phyloP scores from a whole-genome alignment of 2,888 invertebrate genomes.

The Stenodema calcarata region DNA sequence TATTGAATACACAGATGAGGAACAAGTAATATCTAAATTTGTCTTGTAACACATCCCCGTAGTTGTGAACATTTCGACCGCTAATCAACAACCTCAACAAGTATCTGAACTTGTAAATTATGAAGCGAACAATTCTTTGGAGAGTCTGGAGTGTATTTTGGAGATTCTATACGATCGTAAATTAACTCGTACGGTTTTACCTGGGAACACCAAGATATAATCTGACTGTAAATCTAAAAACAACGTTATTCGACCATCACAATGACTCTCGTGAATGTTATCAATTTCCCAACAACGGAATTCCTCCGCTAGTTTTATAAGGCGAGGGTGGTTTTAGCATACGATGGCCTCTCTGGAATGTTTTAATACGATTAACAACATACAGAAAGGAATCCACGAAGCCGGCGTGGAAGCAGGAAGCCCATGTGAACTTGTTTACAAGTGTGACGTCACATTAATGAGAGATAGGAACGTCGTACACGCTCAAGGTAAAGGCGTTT shows the following conservation, averaged over 20 bases:
- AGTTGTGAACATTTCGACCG: no score
- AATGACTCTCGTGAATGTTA: background rate
- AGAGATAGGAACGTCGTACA: constrained; percentile 10
- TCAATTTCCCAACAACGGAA: background rate
- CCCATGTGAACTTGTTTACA: constrained; percentile 33
- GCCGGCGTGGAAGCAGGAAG: constrained; percentile 5
- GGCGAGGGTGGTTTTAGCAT: background rate
- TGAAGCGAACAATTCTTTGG: no score
- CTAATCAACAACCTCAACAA: no score
- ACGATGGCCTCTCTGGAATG: background rate
- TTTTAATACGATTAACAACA: constrained; percentile 16
- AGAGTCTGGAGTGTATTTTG: no score
- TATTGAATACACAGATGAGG: no score
- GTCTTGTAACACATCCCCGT: no score
- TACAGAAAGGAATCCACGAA: background rate
- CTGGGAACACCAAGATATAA: no score
- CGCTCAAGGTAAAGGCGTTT: constrained; percentile 18
- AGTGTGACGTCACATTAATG: constrained; percentile 37
- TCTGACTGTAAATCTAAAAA: no score
- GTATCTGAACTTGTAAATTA: no score
- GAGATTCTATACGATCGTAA: no score
- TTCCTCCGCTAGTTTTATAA: background rate
- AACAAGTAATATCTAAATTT: no score
- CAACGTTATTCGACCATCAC: background rate
- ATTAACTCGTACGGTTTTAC: no score